Conservation (phyloP, 1,140 invertebrate species). For the Brachionus sp. region DNA sequence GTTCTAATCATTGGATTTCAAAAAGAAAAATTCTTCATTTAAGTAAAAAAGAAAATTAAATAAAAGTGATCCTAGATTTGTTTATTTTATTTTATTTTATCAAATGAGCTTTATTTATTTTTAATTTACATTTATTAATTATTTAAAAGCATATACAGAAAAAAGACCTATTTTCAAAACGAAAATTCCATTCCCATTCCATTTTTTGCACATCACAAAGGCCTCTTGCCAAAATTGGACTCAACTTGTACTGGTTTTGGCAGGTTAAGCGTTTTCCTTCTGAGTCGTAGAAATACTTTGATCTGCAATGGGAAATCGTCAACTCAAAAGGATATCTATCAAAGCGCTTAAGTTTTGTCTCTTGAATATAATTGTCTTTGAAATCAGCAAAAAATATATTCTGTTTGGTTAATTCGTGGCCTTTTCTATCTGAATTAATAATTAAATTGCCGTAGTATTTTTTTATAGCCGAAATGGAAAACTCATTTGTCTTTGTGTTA, state of each 20-base stretch:
- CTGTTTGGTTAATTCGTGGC: neutral
- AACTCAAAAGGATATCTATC: neutral
- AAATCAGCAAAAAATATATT: neutral
- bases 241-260: neutral
- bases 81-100: too few species aligned
- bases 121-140: too few species aligned
- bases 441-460: conserved; percentile 9
- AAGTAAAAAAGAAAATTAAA: too few species aligned
- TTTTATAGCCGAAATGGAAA: neutral
- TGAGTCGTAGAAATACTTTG: neutral
- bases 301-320: neutral
- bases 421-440: neutral
- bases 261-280: neutral
- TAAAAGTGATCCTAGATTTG: too few species aligned
- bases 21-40: too few species aligned
- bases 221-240: neutral
- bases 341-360: neutral
- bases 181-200: conserved; percentile 12
- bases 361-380: neutral
- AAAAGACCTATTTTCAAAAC: neutral
- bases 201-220: neutral
- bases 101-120: too few species aligned
- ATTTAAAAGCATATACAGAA: neutral
- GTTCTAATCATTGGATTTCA: too few species aligned
- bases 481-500: neutral